Evolutionary conservation across 2,113 vertebrate species (phyloP).

Genomic region (Aspidoscelis tigris): DNA sequence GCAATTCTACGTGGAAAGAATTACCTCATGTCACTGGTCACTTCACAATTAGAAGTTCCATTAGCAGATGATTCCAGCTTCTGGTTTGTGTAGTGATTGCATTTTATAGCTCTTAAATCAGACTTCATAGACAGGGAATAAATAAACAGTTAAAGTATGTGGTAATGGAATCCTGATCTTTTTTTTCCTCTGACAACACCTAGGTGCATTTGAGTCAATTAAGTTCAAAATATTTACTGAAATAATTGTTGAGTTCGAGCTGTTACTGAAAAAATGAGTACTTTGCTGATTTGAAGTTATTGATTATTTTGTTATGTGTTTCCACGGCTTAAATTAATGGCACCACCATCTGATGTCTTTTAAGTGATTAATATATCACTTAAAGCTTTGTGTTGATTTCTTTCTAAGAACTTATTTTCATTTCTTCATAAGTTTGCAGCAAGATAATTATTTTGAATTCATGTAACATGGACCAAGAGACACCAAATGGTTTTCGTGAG

Average conservation of each 20-base stretch:
- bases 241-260: conserved; percentile 70
- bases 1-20: conserved; percentile 79
- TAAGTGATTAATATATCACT: conserved; percentile 46
- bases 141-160: conserved; percentile 92
- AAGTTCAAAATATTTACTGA: conserved; percentile 81
- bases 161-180: conserved; percentile 93
- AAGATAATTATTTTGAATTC: conserved; percentile 31
- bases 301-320: conserved; percentile 72
- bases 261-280: conserved; percentile 72
- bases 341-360: conserved; percentile 49
- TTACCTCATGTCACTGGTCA: conserved; percentile 89
- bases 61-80: conserved; percentile 93
- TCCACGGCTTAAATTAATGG: conserved; percentile 51
- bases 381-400: background rate
- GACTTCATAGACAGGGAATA: conserved; percentile 84
- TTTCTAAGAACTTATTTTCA: conserved; percentile 24
- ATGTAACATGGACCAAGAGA: background rate
- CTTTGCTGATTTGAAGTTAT: conserved; percentile 65
- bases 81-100: conserved; percentile 89
- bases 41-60: conserved; percentile 92
- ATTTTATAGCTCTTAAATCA: conserved; percentile 94
- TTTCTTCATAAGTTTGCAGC: conserved; percentile 45
- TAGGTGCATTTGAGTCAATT: conserved; percentile 79
- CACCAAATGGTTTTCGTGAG: background rate
- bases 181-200: conserved; percentile 86